These are phyloP conservation scores for Aleiodes leptofemur DNA, from an alignment of 2,888 invertebrate species.

Conservation along the genomic window DNA sequence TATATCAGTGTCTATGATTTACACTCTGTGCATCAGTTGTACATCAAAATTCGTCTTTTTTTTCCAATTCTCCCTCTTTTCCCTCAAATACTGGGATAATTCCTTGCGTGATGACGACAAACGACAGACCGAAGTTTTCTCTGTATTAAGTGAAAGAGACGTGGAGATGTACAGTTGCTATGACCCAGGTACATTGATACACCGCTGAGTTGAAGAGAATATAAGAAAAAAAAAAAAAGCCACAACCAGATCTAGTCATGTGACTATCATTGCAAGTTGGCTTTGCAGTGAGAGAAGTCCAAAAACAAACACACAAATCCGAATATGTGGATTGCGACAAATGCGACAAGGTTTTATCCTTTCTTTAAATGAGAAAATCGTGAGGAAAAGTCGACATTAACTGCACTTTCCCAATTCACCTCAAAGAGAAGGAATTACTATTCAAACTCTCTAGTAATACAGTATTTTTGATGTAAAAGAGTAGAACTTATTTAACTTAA, in stretches of 20 bases:
- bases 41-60: not conserved
- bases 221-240: slow-evolving; percentile 8
- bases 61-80: no score
- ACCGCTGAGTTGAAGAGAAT: not conserved
- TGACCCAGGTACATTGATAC: slow-evolving; percentile 55
- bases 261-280: slow-evolving; percentile 22
- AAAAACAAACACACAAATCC: not conserved
- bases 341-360: not conserved
- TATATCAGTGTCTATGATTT: slow-evolving; percentile 40
- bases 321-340: slow-evolving; percentile 19
- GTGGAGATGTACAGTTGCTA: slow-evolving; percentile 62
- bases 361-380: slow-evolving; percentile 19
- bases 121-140: slow-evolving; percentile 7
- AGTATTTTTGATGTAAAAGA: not conserved
- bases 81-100: no score
- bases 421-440: not conserved
- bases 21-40: slow-evolving; percentile 18
- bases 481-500: not conserved
- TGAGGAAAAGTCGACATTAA: slow-evolving; percentile 17
- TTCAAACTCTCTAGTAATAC: slow-evolving; percentile 12
- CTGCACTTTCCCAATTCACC: slow-evolving; percentile 23
- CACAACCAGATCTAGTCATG: slow-evolving; percentile 33
- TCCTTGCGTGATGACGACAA: slow-evolving; percentile 13
- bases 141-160: slow-evolving; percentile 1
- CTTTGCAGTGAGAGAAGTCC: not conserved